Conservation (phyloP, 2,888 invertebrate species). For the Osmoderma eremita region DNA sequence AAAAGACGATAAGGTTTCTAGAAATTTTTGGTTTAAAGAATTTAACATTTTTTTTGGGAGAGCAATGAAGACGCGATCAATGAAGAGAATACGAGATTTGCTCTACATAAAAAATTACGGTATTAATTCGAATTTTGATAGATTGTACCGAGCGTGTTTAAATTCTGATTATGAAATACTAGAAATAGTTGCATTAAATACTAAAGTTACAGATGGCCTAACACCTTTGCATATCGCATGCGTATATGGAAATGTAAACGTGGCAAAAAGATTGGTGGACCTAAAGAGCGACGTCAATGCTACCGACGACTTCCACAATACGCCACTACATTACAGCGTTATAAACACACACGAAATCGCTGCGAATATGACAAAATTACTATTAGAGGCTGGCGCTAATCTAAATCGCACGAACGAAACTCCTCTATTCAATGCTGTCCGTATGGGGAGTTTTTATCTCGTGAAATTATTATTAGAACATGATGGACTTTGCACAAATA, state of each 20-base stretch:
- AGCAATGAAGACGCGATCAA: not conserved
- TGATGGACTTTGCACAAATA: not conserved
- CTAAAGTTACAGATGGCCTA: not conserved
- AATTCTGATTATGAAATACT: not conserved
- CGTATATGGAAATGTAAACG: not conserved
- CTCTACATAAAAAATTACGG: not conserved
- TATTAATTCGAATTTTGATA: not conserved
- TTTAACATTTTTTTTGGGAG: no score
- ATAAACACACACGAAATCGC: not conserved
- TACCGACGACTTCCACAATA: not conserved
- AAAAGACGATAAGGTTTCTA: not conserved
- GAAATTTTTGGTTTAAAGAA: not conserved
- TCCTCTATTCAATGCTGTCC: not conserved
- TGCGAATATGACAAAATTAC: no score
- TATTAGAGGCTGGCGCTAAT: not conserved
- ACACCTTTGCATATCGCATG: not conserved
- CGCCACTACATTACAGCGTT: not conserved
- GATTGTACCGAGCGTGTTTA: not conserved
- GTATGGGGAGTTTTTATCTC: not conserved
- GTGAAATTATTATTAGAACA: not conserved
- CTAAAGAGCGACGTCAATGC: not conserved
- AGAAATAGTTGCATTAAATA: not conserved
- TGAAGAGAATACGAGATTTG: not conserved
- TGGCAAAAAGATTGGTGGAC: not conserved
- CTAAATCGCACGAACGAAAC: not conserved